These are phyloP conservation scores for Amphimedon queenslandica DNA, from an alignment of 37 sponge, comb jelly and placozoan species.

Conservation along the genomic window DNA sequence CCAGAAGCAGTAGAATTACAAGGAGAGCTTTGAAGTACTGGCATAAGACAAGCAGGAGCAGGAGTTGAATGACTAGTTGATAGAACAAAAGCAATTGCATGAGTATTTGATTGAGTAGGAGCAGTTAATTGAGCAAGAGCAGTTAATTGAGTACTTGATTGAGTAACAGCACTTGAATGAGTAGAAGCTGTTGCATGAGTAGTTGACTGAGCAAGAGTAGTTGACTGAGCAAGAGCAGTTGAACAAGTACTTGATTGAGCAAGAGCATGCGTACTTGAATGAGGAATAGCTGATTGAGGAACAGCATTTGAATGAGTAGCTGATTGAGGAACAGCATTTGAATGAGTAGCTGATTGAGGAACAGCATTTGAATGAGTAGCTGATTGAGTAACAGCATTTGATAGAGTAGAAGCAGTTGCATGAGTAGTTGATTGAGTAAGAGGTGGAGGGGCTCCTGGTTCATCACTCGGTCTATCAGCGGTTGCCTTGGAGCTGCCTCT, in stretches of 20 bases:
- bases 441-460: no score
- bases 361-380: not conserved
- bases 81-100: not conserved
- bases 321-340: not conserved
- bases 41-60: no score
- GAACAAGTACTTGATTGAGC: not conserved
- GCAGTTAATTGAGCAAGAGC: no score
- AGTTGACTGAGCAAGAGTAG: not conserved
- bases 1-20: no score
- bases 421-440: not conserved
- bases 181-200: not conserved
- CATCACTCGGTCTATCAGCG: no score
- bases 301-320: not conserved
- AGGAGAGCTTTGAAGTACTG: no score
- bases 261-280: not conserved
- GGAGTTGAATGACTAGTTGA: not conserved
- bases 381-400: not conserved
- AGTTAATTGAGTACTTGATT: no score
- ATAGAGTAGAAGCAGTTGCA: not conserved
- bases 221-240: not conserved
- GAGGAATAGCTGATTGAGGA: not conserved
- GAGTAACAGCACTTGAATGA: not conserved
- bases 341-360: not conserved
- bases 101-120: not conserved
- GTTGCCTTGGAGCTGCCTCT: no score